phyloP scores from a whole-genome alignment of 2,797 vertebrate species.

The Gambusia yucatana region DNA sequence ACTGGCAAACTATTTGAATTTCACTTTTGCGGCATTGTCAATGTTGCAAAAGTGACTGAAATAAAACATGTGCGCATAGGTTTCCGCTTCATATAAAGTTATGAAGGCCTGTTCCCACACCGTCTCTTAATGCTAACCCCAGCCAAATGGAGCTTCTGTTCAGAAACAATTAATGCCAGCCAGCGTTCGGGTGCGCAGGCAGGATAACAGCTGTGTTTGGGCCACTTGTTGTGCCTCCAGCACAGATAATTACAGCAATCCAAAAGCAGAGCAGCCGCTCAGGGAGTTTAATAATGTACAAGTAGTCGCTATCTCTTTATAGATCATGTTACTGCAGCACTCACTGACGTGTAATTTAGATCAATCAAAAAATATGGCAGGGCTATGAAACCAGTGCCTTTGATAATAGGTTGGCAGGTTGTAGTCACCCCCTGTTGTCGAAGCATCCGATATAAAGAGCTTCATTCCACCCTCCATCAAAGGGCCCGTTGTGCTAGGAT shows the following conservation, averaged over 20 bases:
- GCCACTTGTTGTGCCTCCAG: conserved; percentile 86
- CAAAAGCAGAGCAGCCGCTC: conserved; percentile 83
- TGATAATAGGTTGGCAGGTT: conserved; percentile 84
- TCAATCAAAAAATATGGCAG: conserved; percentile 84
- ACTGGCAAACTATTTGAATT: conserved; percentile 30
- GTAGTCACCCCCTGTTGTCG: conserved; percentile 78
- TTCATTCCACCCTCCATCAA: conserved; percentile 77
- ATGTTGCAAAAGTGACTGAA: conserved; percentile 5
- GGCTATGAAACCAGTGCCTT: conserved; percentile 82
- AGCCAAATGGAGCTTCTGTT: conserved; percentile 81
- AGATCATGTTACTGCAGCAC: conserved; percentile 82
- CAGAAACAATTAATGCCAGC: conserved; percentile 82
- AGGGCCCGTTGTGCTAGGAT: conserved; percentile 76
- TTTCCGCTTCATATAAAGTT: conserved; percentile 33
- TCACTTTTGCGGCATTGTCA: conserved; percentile 18
- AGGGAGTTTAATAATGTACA: conserved; percentile 86
- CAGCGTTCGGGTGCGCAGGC: conserved; percentile 69
- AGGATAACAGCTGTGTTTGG: conserved; percentile 86
- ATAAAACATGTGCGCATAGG: conserved; percentile 13
- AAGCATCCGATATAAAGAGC: conserved; percentile 80
- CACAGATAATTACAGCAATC: conserved; percentile 85
- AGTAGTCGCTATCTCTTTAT: conserved; percentile 84
- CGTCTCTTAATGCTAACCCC: conserved; percentile 68
- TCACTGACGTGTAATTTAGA: conserved; percentile 84
- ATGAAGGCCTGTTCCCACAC: conserved; percentile 59